Percentiles rank a stretch among this genome's conserved stretches.
These are phyloP conservation scores for Caenorhabditis macrosperma DNA, from an alignment of 2,888 invertebrate genomes.

Conservation along the genomic window DNA sequence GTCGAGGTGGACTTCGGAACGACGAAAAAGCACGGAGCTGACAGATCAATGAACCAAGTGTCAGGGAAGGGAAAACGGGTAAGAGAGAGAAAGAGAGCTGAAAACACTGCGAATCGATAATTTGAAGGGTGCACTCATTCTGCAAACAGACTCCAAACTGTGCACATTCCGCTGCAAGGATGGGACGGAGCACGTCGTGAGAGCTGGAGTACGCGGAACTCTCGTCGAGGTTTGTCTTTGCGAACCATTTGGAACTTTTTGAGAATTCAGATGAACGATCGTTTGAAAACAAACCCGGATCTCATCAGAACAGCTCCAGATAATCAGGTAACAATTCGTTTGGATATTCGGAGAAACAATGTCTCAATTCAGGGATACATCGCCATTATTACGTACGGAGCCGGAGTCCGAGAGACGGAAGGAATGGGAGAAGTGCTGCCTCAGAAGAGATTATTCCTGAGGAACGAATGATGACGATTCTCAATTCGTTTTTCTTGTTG, in stretches of 20 bases:
- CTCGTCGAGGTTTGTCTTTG: conserved; percentile 61
- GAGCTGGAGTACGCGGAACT: conserved; percentile 66
- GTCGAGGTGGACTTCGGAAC: conserved; percentile 65
- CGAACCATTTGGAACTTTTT: neutral
- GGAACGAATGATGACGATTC: conserved; percentile 6
- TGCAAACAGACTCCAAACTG: conserved; percentile 69
- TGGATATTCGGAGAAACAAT: conserved; percentile 10
- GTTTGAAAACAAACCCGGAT: conserved; percentile 65
- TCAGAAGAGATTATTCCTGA: conserved; percentile 46
- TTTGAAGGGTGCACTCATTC: conserved; percentile 66
- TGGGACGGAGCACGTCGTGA: conserved; percentile 62
- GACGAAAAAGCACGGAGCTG: conserved; percentile 63
- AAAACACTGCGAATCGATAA: no score
- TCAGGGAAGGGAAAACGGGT: conserved; percentile 70
- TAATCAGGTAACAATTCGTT: conserved; percentile 59
- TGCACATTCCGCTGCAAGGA: conserved; percentile 66
- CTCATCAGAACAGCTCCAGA: conserved; percentile 69
- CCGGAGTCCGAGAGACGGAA: conserved; percentile 65
- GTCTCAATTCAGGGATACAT: conserved; percentile 62
- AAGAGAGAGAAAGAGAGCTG: neutral
- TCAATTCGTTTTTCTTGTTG: conserved; percentile 14
- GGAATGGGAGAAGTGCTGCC: conserved; percentile 59
- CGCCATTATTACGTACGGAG: conserved; percentile 68
- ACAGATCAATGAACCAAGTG: conserved; percentile 63
- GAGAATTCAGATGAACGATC: conserved; percentile 61